A percentile compares a stretch with the other conserved stretches of the same genome.
Conservation (phyloP, 2,113 vertebrate species). For the Oenanthe oenanthe region DNA sequence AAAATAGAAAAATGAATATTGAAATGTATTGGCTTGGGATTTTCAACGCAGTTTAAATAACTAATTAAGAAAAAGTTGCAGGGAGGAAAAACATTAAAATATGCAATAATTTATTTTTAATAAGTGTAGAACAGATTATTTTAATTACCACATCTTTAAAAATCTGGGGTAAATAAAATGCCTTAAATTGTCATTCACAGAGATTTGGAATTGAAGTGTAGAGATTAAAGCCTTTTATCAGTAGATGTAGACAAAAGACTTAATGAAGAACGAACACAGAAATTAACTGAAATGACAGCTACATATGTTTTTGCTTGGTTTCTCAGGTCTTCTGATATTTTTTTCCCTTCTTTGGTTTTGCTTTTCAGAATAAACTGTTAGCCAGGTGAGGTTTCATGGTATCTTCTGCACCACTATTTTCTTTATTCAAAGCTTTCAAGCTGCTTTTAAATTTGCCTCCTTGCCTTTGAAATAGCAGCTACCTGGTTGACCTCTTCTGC, state of each 20-base stretch:
- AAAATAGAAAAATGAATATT: constrained; percentile 76
- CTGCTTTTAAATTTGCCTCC: neutral
- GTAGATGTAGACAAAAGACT: constrained; percentile 54
- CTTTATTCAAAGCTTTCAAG: neutral
- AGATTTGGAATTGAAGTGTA: constrained; percentile 47
- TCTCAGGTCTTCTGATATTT: neutral
- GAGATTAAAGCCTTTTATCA: constrained; percentile 60
- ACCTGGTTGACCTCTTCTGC: neutral
- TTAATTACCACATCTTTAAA: constrained; percentile 71
- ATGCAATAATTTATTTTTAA: constrained; percentile 78
- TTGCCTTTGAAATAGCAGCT: neutral
- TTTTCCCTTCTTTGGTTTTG: neutral
- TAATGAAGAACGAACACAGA: constrained; percentile 35
- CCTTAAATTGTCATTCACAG: constrained; percentile 67
- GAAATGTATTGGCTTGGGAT: constrained; percentile 74
- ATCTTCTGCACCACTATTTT: neutral
- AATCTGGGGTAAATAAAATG: constrained; percentile 58
- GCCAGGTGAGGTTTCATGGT: neutral
- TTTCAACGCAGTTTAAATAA: constrained; percentile 73
- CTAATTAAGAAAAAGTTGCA: constrained; percentile 77
- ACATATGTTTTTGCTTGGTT: neutral
- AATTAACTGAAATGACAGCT: constrained; percentile 38
- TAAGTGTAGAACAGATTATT: constrained; percentile 73
- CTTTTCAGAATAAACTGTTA: neutral
- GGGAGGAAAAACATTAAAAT: constrained; percentile 73